Evolutionary conservation across 2,888 invertebrate genomes (phyloP).

Genomic region (Cenopis cana): DNA sequence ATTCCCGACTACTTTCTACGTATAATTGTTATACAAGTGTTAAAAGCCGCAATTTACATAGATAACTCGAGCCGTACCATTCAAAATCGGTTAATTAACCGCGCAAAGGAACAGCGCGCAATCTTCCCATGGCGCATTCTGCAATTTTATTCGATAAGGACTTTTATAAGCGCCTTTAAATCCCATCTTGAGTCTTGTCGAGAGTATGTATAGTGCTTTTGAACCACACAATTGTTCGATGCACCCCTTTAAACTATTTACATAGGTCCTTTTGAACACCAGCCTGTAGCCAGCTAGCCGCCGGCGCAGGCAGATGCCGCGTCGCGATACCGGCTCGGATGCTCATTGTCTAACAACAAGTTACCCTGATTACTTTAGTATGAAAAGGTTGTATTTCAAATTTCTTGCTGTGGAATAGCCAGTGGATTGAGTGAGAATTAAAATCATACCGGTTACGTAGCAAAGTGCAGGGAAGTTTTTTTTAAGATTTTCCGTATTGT

Average conservation of each 20-base stretch:
- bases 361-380: conserved; percentile 14
- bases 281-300: neutral
- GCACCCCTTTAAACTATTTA: no score
- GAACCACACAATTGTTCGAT: neutral
- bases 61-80: conserved; percentile 16
- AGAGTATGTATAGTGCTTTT: no score
- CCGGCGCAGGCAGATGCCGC: conserved; percentile 3
- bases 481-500: no score
- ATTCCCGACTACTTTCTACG: no score
- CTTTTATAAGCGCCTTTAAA: neutral
- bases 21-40: no score
- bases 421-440: no score
- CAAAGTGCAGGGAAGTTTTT: neutral
- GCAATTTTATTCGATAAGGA: neutral
- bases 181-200: neutral
- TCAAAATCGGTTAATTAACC: conserved; percentile 28
- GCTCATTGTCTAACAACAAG: neutral
- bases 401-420: no score
- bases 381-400: neutral
- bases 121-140: conserved; percentile 23
- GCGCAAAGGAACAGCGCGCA: conserved; percentile 3
- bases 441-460: no score
- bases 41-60: conserved; percentile 9
- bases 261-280: neutral
- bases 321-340: conserved; percentile 9